These are phyloP conservation scores for Meloidogyne hapla DNA, from an alignment of 1,140 invertebrate species.

Conservation along the genomic window DNA sequence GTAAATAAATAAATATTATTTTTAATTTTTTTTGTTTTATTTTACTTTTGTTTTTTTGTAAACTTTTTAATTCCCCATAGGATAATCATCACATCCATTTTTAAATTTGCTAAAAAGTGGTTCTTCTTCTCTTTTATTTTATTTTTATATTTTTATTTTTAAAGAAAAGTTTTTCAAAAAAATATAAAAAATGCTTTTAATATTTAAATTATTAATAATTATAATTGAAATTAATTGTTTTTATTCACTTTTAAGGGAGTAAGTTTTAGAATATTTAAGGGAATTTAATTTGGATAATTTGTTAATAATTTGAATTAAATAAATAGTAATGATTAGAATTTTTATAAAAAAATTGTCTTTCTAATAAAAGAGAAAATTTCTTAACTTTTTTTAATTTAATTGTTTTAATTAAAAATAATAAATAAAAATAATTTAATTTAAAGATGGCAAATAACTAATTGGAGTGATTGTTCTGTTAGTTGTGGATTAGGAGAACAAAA, in stretches of 20 bases:
- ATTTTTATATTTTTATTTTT: not conserved
- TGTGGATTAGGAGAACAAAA: conserved; percentile 75
- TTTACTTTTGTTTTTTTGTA: not conserved
- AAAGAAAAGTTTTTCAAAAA: no score
- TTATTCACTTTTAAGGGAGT: not conserved
- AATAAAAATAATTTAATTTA: no score
- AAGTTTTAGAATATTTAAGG: not conserved
- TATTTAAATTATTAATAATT: no score
- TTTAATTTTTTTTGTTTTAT: not conserved
- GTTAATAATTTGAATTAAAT: no score
- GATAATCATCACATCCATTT: not conserved
- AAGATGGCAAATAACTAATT: conserved; percentile 75
- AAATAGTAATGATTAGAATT: no score
- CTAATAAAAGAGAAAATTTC: not conserved
- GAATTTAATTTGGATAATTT: no score
- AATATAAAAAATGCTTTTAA: no score
- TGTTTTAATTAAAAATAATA: not conserved
- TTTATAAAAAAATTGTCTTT: no score
- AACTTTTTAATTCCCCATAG: not conserved
- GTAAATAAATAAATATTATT: no score
- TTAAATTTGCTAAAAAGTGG: not conserved
- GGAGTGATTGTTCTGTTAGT: conserved; percentile 76
- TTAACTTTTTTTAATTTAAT: not conserved
- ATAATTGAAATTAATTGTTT: no score
- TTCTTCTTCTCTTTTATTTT: not conserved